These are phyloP conservation scores for Operophtera brumata DNA, from an alignment of 2,888 invertebrate genomes.

Conservation along the genomic window DNA sequence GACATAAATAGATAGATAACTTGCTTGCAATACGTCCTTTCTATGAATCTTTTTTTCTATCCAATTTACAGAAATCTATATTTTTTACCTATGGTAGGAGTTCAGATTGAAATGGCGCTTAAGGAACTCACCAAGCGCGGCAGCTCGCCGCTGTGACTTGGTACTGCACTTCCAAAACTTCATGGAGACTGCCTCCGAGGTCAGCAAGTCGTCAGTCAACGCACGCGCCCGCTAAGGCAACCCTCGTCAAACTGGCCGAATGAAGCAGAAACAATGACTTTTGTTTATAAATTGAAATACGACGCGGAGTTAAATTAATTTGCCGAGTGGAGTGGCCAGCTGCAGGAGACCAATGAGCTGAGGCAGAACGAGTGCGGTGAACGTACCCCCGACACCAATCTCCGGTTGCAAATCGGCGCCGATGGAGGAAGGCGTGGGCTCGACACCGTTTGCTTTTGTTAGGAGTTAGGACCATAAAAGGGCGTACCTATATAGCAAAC, in stretches of 20 bases:
- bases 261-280: constrained; percentile 75
- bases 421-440: constrained; percentile 69
- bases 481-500: no score
- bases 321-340: constrained; percentile 60
- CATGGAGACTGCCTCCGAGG: constrained; percentile 50
- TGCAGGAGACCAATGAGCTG: constrained; percentile 60
- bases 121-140: constrained; percentile 54
- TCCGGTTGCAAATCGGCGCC: constrained; percentile 48
- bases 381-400: constrained; percentile 59
- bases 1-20: neutral
- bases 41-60: constrained; percentile 9
- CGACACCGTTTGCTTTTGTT: constrained; percentile 46
- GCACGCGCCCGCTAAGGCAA: constrained; percentile 64
- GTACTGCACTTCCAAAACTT: constrained; percentile 74
- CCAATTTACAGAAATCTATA: constrained; percentile 49
- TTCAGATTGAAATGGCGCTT: neutral
- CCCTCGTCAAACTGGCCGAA: constrained; percentile 70
- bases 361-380: constrained; percentile 60
- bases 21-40: neutral
- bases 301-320: constrained; percentile 71
- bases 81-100: no score
- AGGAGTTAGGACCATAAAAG: constrained; percentile 29
- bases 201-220: constrained; percentile 47
- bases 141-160: constrained; percentile 55
- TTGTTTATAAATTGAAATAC: constrained; percentile 73